Evolutionary conservation across 2,113 vertebrate genomes (phyloP), one percentile per base, ranked within the genome.

Genomic region (Cairina moschata): DNA sequence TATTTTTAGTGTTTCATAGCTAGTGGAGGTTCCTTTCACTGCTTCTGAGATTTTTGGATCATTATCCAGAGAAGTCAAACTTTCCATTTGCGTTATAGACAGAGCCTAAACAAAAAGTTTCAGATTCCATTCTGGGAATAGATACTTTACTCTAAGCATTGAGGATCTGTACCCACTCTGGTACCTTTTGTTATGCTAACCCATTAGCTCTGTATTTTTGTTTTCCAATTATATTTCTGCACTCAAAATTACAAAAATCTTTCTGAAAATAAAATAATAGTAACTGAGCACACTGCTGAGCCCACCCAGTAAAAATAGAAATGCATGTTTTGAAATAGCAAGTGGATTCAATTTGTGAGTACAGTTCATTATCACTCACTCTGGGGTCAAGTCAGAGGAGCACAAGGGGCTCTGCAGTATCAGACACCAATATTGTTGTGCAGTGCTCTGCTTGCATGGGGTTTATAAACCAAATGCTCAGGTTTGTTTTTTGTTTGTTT

Each of bases 401-500:
- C 17, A 58, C 22, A 67, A 63, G 16, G 16, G 42, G 13, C 20
- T 84, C 40, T 36, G 52, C 3, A 58, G 16, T 17, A 44, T 83
- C 11, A 14, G 16, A 74, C 18, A 55, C 18, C 75, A 77, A 71
- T 66, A 65, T 6, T 10, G 1, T 28, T 32, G 17, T 63, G 42
- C 20, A 36, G 29, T 42, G 6, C 0, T 82, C n/a, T 68, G 32
- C 28, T 4, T 31, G 0, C 44, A 21, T 46, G 66, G 22, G 13
- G 46, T 55, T 74, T 50, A 34, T 50, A 83, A 81, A 69, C 6
- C 3, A 34, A 15, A n/a, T 56, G 50, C 8, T 54, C 11, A 1
- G 29, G 13, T 25, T 13, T 52, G 11, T 18, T 5, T 21, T 34
- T 6, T 3, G 4, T 2, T 59, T 17, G 66, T 18, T 54, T 54